These are phyloP conservation scores for Borostomias antarcticus DNA, from an alignment of 2,797 vertebrate species.

Conservation along the genomic window DNA sequence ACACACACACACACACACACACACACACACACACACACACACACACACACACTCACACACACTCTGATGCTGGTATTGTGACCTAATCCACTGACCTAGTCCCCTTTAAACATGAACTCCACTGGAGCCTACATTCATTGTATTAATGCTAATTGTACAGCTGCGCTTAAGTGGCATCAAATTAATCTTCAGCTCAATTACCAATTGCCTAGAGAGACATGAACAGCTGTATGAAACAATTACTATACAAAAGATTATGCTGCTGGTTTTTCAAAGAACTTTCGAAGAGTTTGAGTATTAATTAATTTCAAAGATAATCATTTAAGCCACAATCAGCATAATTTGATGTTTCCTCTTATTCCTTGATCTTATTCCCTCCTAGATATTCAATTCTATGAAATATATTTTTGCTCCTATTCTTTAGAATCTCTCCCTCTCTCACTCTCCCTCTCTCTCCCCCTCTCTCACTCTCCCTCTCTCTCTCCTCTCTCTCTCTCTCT, in stretches of 20 bases:
- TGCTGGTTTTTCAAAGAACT: not conserved
- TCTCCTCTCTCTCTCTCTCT: no score
- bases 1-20: not conserved
- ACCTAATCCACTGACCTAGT: not conserved
- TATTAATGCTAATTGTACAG: slow-evolving; percentile 11
- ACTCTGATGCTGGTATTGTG: not conserved
- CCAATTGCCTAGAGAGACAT: not conserved
- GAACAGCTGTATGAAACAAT: slow-evolving; percentile 1
- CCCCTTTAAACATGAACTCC: not conserved
- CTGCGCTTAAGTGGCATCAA: slow-evolving; percentile 2
- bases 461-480: not conserved
- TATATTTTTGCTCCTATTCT: no score
- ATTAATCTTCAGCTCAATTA: slow-evolving; percentile 16
- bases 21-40: not conserved
- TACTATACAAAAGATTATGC: slow-evolving; percentile 10
- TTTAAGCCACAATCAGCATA: not conserved
- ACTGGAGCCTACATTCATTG: not conserved
- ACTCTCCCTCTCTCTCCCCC: not conserved
- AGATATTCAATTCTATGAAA: not conserved
- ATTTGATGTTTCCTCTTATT: not conserved
- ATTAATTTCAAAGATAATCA: slow-evolving; percentile 4
- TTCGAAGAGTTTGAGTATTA: not conserved
- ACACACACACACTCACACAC: slow-evolving; percentile 1
- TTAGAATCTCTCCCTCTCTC: not conserved
- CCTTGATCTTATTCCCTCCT: not conserved